Base-by-base conservation (phyloP, 2,113 vertebrate species). In the Eublepharis macularius region DNA sequence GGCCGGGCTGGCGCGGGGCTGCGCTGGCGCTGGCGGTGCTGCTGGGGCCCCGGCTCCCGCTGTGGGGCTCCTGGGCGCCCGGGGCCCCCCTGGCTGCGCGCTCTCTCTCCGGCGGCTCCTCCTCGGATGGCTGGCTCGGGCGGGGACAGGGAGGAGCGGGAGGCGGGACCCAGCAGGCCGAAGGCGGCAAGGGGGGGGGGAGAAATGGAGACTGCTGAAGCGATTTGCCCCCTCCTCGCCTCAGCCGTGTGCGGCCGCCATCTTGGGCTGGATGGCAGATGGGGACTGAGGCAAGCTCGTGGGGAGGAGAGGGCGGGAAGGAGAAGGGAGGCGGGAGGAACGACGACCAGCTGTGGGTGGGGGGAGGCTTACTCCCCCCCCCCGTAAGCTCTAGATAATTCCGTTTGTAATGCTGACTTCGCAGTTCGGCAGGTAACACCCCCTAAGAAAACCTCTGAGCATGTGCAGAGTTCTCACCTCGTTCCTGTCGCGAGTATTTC, bases 11-110 rank as follows among this genome's bases (percentile, higher is more conserved):
- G 4, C 2, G 57, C 77, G 60, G 76, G 6, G 75, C 29, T 4
- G 57, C 36, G 51, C 19, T 32, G 54, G 11, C n/a, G 78, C 36
- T 19, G 54, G 10, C 2, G 36, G 57, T 60, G 79, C 77, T 54
- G 80, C 47, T 63, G 89, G 91, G 91, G 91, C 87, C 91, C 91
- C 87, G 91, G 89, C 68, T 90, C 80, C 91, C 84, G 80, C 9
- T 51, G 43, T 39, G 76, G 80, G 84, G 83, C 83, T 87, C 82
- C 85, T 80, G 87, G 91, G 86, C 83, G 80, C 43, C 91, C 91
- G 89, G 91, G 88, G 88, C 88, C 91, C 91, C 88, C 79, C 87
- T 65, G 86, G 87, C 80, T 72, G 76, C 51, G 34, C 34, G 11
- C 60, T 12, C 13, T 6, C 49, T 47, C n/a, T 7, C 51, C 29